Evolutionary conservation across 2,113 vertebrate genomes (phyloP), one percentile per base, ranked within the genome.

Genomic region (Gallinago jamesoni): DNA sequence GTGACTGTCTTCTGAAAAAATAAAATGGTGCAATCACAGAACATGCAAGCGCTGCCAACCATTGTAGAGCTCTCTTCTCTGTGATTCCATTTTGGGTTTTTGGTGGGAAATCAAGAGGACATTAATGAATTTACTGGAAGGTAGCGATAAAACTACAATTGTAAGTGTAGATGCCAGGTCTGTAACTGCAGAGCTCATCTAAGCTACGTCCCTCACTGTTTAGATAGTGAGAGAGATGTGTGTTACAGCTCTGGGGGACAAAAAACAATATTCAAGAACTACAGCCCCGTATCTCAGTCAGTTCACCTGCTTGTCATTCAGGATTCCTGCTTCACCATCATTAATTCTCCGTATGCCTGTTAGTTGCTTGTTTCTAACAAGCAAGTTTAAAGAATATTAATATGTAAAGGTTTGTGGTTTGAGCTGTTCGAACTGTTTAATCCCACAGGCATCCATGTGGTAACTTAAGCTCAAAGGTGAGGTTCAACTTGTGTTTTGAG

Each of bases 351-450:
- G 2, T 19, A 6, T 12, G 15, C 63, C 33, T 70, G 20, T 48
- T 77, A 85, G 62, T 62, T 93, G 11, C 48, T 76, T 90, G 21
- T 79, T 94, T 75, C 60, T 57, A 55, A 33, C 52, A 92, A 15
- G 27, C 39, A 68, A 37, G 39, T 39, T 89, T 7, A 84, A 45
- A 70, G 59, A 79, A 39, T 72, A 81, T 16, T 72, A 8, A 56
- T 6, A 64, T 86, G 33, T 84, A 63, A 90, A 84, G 57, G 41
- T 64, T 24, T 67, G 33, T 70, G 24, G 10, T 72, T 89, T 75
- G 52, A 89, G n/a, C 50, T 92, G 50, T 70, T 85, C 53, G 37
- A 89, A 48, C 23, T 55, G 23, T 12, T 77, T 67, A 82, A 87
- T 89, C 57, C 43, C 64, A 39, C 24, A 31, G 60, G 30, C 19